Conservation (phyloP, 2,113 vertebrate species). For the Leptobrachium ailaonicum region DNA sequence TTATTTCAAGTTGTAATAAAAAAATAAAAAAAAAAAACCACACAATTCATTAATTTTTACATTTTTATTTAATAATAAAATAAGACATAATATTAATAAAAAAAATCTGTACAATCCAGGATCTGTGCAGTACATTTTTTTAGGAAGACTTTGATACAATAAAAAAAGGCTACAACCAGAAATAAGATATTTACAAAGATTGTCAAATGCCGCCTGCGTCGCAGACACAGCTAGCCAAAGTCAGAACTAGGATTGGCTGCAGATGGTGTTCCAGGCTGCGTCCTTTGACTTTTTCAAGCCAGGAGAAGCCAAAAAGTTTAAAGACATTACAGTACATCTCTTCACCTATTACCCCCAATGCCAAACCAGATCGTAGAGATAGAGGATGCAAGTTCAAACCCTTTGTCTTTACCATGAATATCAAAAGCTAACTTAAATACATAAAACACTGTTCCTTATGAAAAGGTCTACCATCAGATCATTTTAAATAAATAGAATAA, state of each 20-base stretch:
- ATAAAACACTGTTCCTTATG: not conserved
- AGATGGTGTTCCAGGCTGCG: conserved; percentile 54
- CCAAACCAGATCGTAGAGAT: conserved; percentile 42
- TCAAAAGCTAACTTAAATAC: conserved; percentile 19
- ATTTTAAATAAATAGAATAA: conserved; percentile 44
- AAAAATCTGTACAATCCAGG: conserved; percentile 97
- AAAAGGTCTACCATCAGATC: not conserved
- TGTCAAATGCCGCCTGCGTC: conserved; percentile 66
- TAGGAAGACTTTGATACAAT: conserved; percentile 90
- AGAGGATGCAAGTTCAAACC: conserved; percentile 50
- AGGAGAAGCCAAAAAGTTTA: conserved; percentile 63
- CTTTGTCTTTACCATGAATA: conserved; percentile 60
- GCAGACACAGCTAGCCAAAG: conserved; percentile 61
- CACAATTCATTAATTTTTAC: not conserved
- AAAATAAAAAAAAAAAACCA: conserved; percentile 1
- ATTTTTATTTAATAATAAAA: conserved; percentile 98
- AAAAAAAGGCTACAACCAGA: conserved; percentile 76
- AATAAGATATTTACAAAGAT: conserved; percentile 65
- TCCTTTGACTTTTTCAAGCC: conserved; percentile 56
- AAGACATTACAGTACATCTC: conserved; percentile 74
- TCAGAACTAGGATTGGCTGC: conserved; percentile 57
- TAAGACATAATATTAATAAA: conserved; percentile 91
- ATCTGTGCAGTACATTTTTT: conserved; percentile 89
- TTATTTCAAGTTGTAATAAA: not conserved
- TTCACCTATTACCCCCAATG: conserved; percentile 62